phyloP scores from a whole-genome alignment of 2,888 invertebrate genomes.

The Adelphocoris suturalis region DNA sequence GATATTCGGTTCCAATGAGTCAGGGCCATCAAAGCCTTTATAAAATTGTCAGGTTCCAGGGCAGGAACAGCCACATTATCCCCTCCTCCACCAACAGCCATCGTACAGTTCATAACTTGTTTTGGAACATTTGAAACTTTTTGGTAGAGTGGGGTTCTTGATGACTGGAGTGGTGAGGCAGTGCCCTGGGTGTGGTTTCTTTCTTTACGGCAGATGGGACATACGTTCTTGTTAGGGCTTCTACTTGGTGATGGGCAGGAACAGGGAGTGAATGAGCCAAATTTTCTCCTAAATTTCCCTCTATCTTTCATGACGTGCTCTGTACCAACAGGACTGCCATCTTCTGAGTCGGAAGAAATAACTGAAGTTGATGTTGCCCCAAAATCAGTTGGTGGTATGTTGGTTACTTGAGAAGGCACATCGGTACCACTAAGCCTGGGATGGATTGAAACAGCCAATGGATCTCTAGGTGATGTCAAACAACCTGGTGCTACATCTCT shows the following conservation, averaged over 20 bases:
- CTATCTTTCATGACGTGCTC: conserved; percentile 15
- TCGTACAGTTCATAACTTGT: conserved; percentile 9
- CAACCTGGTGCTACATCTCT: neutral
- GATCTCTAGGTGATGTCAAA: neutral
- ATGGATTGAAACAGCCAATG: neutral
- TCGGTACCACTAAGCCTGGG: neutral
- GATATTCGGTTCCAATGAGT: neutral
- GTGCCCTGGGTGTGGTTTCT: neutral
- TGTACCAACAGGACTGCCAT: conserved; percentile 10
- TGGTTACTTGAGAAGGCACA: neutral
- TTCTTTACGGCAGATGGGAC: conserved; percentile 31
- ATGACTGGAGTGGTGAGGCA: neutral
- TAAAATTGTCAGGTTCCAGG: neutral
- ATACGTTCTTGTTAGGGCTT: neutral
- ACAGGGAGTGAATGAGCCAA: neutral
- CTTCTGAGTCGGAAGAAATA: conserved; percentile 47
- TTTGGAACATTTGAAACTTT: neutral
- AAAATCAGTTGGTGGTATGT: neutral
- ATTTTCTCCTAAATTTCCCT: conserved; percentile 42
- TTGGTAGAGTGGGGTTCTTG: neutral
- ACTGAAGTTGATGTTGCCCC: neutral
- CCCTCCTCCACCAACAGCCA: conserved; percentile 28
- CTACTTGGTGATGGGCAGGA: conserved; percentile 25
- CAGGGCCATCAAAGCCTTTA: neutral
- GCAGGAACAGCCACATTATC: neutral